Percentiles rank a stretch among this genome's conserved stretches.
phyloP scores from a whole-genome alignment of 2,888 invertebrate genomes.

The Pimpla rufipes region DNA sequence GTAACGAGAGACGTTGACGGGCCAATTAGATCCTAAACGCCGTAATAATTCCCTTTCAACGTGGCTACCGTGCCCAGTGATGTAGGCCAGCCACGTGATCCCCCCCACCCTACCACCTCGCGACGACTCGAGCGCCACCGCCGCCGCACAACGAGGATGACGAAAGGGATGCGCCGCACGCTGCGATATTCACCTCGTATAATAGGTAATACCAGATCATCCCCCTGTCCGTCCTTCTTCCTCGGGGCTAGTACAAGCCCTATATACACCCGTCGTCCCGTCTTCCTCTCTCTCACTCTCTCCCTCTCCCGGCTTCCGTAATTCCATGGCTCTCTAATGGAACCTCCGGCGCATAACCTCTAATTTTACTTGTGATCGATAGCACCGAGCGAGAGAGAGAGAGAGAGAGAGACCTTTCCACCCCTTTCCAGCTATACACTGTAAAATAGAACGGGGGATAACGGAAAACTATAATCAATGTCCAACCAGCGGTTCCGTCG shows the following conservation, averaged over 20 bases:
- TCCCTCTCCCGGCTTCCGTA: conserved; percentile 43
- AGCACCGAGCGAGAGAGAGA: conserved; percentile 21
- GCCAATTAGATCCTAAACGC: conserved; percentile 83
- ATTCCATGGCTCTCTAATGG: conserved; percentile 65
- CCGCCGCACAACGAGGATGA: conserved; percentile 39
- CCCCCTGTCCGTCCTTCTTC: conserved; percentile 40
- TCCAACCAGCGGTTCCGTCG: background rate
- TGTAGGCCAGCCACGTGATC: conserved; percentile 23
- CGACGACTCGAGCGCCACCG: background rate
- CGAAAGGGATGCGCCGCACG: conserved; percentile 55
- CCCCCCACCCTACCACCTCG: background rate
- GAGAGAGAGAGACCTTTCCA: conserved; percentile 4
- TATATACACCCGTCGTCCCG: background rate
- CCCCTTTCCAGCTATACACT: background rate
- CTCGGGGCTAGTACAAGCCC: conserved; percentile 29
- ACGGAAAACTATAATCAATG: conserved; percentile 38
- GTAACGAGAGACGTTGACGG: conserved; percentile 83
- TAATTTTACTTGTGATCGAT: conserved; percentile 73
- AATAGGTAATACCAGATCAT: conserved; percentile 34
- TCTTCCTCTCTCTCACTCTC: conserved; percentile 21
- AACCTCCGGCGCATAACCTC: conserved; percentile 67
- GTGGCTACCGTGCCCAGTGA: conserved; percentile 34
- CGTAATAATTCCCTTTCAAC: conserved; percentile 76
- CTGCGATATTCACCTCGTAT: conserved; percentile 24
- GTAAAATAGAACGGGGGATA: background rate